Percentiles rank a stretch among this genome's conserved stretches.
phyloP scores from a whole-genome alignment of 2,888 invertebrate species.

The Coremacera marginata region DNA sequence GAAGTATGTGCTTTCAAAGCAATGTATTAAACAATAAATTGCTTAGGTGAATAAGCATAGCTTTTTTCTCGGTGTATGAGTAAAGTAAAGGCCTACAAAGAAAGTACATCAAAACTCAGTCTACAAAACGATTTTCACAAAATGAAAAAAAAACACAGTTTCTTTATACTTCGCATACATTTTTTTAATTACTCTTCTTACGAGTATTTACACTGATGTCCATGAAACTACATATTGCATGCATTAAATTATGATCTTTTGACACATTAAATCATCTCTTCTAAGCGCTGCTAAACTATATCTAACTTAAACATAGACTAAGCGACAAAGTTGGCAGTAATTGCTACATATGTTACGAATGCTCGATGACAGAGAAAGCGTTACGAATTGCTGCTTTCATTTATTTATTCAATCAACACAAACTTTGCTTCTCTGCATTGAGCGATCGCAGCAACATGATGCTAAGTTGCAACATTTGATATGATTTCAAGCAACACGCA shows the following conservation, averaged over 20 bases:
- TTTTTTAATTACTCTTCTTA: too few species aligned
- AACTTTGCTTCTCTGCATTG: neutral
- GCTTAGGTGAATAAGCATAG: too few species aligned
- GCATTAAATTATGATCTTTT: neutral
- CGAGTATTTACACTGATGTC: too few species aligned
- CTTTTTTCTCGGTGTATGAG: too few species aligned
- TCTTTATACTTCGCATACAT: too few species aligned
- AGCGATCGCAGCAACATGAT: neutral
- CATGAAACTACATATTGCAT: neutral
- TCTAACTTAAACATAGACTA: neutral
- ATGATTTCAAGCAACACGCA: neutral
- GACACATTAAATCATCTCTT: neutral
- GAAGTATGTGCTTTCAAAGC: too few species aligned
- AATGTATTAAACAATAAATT: too few species aligned
- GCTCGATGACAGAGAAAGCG: neutral
- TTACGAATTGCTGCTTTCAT: neutral
- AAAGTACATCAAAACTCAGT: too few species aligned
- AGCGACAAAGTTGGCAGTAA: slow-evolving; percentile 6
- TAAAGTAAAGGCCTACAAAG: too few species aligned
- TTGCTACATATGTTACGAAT: neutral
- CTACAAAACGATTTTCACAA: too few species aligned
- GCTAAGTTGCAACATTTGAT: neutral
- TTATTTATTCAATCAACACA: neutral
- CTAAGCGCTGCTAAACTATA: neutral
- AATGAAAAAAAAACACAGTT: too few species aligned